These are phyloP conservation scores for Lycodopsis pacificus DNA, from an alignment of 2,797 vertebrate species.

Conservation along the genomic window DNA sequence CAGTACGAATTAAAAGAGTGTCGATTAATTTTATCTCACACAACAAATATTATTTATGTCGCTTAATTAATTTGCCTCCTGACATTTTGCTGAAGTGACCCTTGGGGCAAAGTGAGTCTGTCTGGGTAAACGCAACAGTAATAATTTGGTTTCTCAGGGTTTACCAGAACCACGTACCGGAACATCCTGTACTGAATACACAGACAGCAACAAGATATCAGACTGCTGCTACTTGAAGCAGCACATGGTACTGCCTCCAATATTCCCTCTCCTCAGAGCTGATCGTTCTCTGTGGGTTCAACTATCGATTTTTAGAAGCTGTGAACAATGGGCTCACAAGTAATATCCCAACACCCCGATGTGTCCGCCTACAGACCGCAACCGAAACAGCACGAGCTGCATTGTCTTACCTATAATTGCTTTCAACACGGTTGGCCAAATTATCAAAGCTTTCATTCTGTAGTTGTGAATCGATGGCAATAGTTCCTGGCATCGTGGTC, in stretches of 20 bases:
- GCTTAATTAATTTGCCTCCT: not conserved
- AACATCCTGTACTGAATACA: not conserved
- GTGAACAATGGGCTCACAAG: not conserved
- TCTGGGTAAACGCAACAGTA: not conserved
- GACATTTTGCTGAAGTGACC: not conserved
- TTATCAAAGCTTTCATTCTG: not conserved
- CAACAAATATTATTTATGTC: not conserved
- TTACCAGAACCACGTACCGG: not conserved
- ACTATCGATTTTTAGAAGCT: not conserved
- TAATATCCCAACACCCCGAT: not conserved
- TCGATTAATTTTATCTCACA: not conserved
- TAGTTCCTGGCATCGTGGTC: constrained; percentile 18
- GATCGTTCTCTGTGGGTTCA: not conserved
- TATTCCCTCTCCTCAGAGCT: not conserved
- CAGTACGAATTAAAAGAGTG: not conserved
- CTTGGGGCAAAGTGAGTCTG: not conserved
- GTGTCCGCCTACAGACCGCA: not conserved
- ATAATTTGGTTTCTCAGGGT: not conserved
- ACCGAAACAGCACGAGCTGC: not conserved
- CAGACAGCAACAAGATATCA: not conserved
- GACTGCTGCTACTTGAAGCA: not conserved
- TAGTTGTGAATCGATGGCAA: not conserved
- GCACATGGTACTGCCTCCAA: not conserved
- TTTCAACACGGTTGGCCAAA: not conserved
- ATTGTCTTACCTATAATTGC: not conserved